Percentiles rank a stretch among this genome's conserved stretches.
Conservation (phyloP, 2,113 vertebrate genomes). For the Hippocampus mohnikei region DNA sequence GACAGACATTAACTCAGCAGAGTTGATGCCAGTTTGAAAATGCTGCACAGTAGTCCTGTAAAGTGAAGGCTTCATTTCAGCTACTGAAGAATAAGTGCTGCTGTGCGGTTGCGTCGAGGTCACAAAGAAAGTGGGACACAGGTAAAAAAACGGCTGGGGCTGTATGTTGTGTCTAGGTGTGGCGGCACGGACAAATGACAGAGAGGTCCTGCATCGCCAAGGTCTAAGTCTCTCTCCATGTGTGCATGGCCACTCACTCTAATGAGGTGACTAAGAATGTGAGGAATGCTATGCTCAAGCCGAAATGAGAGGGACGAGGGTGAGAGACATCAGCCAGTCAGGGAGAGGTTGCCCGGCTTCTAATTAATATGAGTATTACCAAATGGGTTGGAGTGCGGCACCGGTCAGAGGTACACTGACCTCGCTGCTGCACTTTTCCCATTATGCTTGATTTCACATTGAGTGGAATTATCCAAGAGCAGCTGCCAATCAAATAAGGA, state of each 20-base stretch:
- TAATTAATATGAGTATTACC: slow-evolving; percentile 63
- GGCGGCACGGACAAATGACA: not conserved
- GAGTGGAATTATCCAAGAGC: slow-evolving; percentile 23
- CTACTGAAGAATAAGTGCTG: slow-evolving; percentile 37
- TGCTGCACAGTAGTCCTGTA: slow-evolving; percentile 25
- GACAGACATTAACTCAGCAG: slow-evolving; percentile 31
- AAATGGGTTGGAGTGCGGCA: slow-evolving; percentile 26
- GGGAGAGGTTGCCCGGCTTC: slow-evolving; percentile 48
- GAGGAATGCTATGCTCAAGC: slow-evolving; percentile 69
- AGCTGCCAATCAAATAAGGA: slow-evolving; percentile 20
- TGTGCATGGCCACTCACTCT: slow-evolving; percentile 55
- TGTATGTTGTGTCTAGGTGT: slow-evolving; percentile 23
- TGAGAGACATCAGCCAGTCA: slow-evolving; percentile 44
- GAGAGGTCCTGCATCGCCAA: slow-evolving; percentile 26
- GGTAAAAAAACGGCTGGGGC: slow-evolving; percentile 46
- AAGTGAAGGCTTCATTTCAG: slow-evolving; percentile 22
- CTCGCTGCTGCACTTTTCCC: slow-evolving; percentile 14
- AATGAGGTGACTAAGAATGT: slow-evolving; percentile 75
- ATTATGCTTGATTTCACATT: slow-evolving; percentile 40
- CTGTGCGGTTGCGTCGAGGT: slow-evolving; percentile 51
- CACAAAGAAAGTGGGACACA: slow-evolving; percentile 51
- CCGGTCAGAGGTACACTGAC: slow-evolving; percentile 33
- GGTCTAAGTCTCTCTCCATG: slow-evolving; percentile 46
- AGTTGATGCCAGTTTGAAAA: slow-evolving; percentile 38
- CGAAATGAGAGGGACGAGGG: slow-evolving; percentile 66